Evolutionary conservation across 2,113 vertebrate genomes (phyloP).

Genomic region (Lepisosteus oculatus): DNA sequence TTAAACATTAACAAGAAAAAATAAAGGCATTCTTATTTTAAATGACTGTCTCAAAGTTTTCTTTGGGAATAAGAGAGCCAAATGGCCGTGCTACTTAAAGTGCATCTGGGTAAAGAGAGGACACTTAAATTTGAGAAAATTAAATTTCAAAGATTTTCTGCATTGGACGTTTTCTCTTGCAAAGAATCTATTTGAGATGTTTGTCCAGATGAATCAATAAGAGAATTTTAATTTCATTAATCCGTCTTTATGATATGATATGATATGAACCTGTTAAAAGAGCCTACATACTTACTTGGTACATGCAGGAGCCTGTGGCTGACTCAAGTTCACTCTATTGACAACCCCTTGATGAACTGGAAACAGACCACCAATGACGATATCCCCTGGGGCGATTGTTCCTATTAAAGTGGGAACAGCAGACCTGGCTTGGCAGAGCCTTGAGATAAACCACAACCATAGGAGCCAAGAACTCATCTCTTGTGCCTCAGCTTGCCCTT

Average conservation of each 20-base stretch:
- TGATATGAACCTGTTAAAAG: not conserved
- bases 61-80: too few species aligned
- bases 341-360: slow-evolving; percentile 37
- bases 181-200: too few species aligned
- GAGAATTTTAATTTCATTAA: too few species aligned
- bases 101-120: too few species aligned
- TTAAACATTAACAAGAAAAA: too few species aligned
- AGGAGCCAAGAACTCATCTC: not conserved
- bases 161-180: too few species aligned
- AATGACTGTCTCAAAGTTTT: too few species aligned
- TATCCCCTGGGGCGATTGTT: slow-evolving; percentile 39
- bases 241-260: slow-evolving; percentile 4
- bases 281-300: slow-evolving; percentile 58
- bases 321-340: slow-evolving; percentile 34
- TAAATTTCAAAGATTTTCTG: too few species aligned
- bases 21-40: too few species aligned
- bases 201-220: too few species aligned
- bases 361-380: slow-evolving; percentile 57
- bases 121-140: too few species aligned
- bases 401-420: not conserved
- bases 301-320: slow-evolving; percentile 64
- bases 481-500: not conserved
- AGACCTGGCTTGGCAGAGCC: not conserved
- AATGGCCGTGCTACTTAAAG: too few species aligned
- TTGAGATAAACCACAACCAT: not conserved